phyloP scores from a whole-genome alignment of 2,797 vertebrate species.

The Neosilurus hyrtlii region DNA sequence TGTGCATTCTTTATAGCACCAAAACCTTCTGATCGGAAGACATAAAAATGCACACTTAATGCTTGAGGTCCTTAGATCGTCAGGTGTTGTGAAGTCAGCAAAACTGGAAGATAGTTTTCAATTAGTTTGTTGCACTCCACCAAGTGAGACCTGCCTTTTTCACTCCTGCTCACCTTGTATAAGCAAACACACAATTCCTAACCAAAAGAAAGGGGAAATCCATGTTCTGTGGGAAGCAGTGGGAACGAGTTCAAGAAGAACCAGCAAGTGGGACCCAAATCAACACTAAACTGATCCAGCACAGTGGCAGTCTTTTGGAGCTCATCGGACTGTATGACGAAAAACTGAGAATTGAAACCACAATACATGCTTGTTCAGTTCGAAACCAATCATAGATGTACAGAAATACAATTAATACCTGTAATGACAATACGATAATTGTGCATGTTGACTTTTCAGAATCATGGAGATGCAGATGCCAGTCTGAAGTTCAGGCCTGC shows the following conservation, averaged over 20 bases:
- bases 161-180: not conserved
- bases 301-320: constrained; percentile 32
- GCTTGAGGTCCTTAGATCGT: not conserved
- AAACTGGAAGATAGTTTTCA: not conserved
- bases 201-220: not conserved
- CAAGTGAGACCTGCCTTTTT: not conserved
- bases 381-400: too few species aligned
- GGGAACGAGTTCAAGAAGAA: not conserved
- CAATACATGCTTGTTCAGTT: too few species aligned
- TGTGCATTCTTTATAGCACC: not conserved
- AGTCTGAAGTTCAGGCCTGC: too few species aligned
- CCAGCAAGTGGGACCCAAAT: too few species aligned
- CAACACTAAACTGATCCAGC: constrained; percentile 22
- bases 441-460: too few species aligned
- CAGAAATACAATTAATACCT: too few species aligned
- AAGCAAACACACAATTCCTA: not conserved
- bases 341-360: too few species aligned
- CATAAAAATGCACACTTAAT: not conserved
- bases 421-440: too few species aligned
- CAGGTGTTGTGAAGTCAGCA: not conserved
- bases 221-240: not conserved
- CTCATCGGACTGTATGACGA: not conserved
- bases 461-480: too few species aligned
- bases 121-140: not conserved
- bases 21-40: not conserved